Conservation (phyloP, 2,888 invertebrate species). For the Epirrhoe tristata region DNA sequence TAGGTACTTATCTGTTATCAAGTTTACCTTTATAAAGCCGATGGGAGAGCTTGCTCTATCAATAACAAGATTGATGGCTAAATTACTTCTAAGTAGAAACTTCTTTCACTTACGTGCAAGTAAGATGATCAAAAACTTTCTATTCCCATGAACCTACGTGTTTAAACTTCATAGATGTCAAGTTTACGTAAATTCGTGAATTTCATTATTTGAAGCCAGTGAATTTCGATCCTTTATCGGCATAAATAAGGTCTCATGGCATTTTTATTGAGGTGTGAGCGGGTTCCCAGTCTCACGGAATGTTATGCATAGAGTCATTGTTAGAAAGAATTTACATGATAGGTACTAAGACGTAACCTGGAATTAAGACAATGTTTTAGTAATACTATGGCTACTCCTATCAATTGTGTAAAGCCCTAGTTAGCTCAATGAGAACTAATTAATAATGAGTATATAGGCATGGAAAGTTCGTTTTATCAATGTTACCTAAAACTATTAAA, state of each 20-base stretch:
- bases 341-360: slow-evolving; percentile 1
- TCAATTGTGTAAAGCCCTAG: not conserved
- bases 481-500: not conserved
- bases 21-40: not conserved
- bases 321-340: slow-evolving; percentile 52
- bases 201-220: slow-evolving; percentile 2
- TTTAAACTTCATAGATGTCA: slow-evolving; percentile 49
- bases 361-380: not conserved
- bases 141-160: slow-evolving; percentile 54
- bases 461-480: not conserved
- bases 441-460: no score
- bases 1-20: not conserved
- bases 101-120: slow-evolving; percentile 34
- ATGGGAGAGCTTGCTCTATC: slow-evolving; percentile 17
- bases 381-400: not conserved
- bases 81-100: slow-evolving; percentile 13
- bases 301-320: slow-evolving; percentile 66
- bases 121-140: slow-evolving; percentile 54
- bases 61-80: slow-evolving; percentile 31
- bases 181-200: slow-evolving; percentile 35
- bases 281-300: slow-evolving; percentile 67
- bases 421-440: not conserved
- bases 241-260: slow-evolving; percentile 14
- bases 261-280: slow-evolving; percentile 24
- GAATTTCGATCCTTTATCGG: slow-evolving; percentile 14